These are phyloP conservation scores for Oceanites oceanicus DNA, from an alignment of 2,113 vertebrate genomes.

Conservation along the genomic window DNA sequence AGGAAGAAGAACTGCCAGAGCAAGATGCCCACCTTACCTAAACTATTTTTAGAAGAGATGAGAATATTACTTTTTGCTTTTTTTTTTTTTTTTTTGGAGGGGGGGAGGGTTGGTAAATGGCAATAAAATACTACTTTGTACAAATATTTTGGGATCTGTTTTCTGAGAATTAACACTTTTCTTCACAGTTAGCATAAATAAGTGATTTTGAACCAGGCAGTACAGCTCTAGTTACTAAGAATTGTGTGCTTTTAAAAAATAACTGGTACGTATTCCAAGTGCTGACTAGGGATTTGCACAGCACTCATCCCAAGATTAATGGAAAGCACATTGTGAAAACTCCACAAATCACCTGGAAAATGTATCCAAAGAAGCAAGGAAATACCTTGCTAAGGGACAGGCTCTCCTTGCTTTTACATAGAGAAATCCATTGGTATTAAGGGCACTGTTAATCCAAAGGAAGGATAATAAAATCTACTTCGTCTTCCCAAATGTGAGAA, in stretches of 20 bases:
- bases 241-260: neutral
- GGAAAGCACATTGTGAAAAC: neutral
- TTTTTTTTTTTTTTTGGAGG: too few relatives aligned
- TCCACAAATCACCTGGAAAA: conserved; percentile 30
- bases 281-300: conserved; percentile 6
- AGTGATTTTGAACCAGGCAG: neutral
- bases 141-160: neutral
- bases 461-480: neutral
- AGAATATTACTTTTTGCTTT: neutral
- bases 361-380: neutral
- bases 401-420: neutral
- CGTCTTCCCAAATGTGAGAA: neutral
- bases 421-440: neutral
- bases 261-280: neutral
- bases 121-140: neutral
- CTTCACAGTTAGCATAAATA: neutral
- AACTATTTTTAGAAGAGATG: neutral
- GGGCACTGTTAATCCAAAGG: neutral
- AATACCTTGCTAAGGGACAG: neutral
- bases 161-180: neutral
- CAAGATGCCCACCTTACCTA: neutral
- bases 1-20: neutral
- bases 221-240: neutral
- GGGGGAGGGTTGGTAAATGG: neutral
- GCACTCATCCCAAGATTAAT: neutral